A percentile compares a stretch with the other conserved stretches of the same genome.
phyloP scores from a whole-genome alignment of 2,888 invertebrate species.

The Entomobrya multifasciata region DNA sequence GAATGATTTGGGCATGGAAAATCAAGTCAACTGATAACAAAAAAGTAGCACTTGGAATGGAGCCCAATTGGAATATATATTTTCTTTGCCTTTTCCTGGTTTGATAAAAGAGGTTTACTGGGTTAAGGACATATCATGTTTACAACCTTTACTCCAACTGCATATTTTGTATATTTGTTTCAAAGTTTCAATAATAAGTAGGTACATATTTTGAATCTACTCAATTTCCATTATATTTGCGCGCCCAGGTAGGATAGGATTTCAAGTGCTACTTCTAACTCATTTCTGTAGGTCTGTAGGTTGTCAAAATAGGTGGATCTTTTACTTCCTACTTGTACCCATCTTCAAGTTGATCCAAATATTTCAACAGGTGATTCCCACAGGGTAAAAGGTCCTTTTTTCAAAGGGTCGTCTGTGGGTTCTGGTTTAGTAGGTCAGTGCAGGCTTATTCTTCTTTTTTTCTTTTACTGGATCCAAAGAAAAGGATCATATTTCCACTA shows the following conservation, averaged over 20 bases:
- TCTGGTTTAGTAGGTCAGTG: slow-evolving; percentile 66
- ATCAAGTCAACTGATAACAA: too few relatives aligned
- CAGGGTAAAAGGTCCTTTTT: slow-evolving; percentile 27
- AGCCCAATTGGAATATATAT: too few relatives aligned
- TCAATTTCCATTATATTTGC: background rate
- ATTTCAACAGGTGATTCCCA: slow-evolving; percentile 66
- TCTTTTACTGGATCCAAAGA: background rate
- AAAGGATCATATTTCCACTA: slow-evolving; percentile 61
- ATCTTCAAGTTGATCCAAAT: background rate
- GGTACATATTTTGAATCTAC: background rate
- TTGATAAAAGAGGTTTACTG: slow-evolving; percentile 36
- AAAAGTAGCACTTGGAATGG: too few relatives aligned
- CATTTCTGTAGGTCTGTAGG: too few relatives aligned
- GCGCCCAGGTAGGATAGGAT: background rate
- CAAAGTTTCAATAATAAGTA: background rate
- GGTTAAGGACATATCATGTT: slow-evolving; percentile 65
- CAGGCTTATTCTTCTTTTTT: slow-evolving; percentile 34
- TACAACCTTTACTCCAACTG: too few relatives aligned
- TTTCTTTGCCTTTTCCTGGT: slow-evolving; percentile 3
- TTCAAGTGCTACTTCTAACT: too few relatives aligned
- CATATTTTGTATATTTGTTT: too few relatives aligned
- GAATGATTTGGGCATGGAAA: too few relatives aligned
- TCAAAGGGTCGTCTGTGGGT: slow-evolving; percentile 44
- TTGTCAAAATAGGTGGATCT: too few relatives aligned
- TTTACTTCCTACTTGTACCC: slow-evolving; percentile 52